Conservation (phyloP, 2,113 vertebrate species). For the Scophthalmus maximus region DNA sequence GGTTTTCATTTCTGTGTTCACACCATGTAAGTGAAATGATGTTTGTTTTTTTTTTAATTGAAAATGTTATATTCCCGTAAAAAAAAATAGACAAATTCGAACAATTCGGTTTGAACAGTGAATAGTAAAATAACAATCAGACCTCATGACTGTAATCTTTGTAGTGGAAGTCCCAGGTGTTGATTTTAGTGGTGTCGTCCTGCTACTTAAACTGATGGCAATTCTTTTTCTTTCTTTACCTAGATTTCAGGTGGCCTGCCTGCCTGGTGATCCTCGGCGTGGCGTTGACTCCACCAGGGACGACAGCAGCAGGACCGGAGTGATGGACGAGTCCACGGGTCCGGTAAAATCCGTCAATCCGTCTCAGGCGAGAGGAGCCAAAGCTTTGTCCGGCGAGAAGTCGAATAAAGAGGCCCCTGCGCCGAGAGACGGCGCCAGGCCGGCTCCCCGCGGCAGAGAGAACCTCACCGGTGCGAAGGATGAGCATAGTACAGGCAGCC, state of each 20-base stretch:
- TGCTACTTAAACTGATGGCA: background rate
- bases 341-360: constrained; percentile 88
- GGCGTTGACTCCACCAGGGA: constrained; percentile 68
- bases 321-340: constrained; percentile 91
- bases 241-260: constrained; percentile 45
- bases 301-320: constrained; percentile 71
- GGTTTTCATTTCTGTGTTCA: no score
- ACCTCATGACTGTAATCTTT: no score
- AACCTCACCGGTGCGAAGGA: constrained; percentile 83
- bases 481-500: constrained; percentile 79
- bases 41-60: no score
- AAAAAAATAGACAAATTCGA: no score
- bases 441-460: constrained; percentile 83
- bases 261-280: constrained; percentile 51
- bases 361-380: constrained; percentile 85
- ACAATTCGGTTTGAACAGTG: no score
- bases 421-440: constrained; percentile 82
- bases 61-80: no score
- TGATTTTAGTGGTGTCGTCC: background rate
- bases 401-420: constrained; percentile 83
- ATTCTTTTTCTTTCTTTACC: background rate
- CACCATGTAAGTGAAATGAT: no score
- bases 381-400: constrained; percentile 80
- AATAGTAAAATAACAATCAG: no score
- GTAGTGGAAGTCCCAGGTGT: no score